These are phyloP conservation scores for Papilio demoleus DNA, from an alignment of 2,888 invertebrate genomes.

Conservation along the genomic window DNA sequence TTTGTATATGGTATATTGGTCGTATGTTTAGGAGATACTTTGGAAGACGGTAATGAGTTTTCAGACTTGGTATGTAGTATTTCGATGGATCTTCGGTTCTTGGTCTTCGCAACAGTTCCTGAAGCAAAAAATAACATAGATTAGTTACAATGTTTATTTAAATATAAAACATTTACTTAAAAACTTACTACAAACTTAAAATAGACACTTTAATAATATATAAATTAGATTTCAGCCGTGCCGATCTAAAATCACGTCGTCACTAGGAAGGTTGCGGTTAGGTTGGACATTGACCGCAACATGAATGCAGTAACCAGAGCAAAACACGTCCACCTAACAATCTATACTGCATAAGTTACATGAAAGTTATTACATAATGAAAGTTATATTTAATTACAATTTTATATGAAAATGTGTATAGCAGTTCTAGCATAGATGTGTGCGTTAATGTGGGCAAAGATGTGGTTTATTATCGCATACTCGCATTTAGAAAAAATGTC, in stretches of 20 bases:
- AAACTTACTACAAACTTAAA: background rate
- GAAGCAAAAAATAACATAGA: slow-evolving; percentile 62
- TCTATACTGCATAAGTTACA: background rate
- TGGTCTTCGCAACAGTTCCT: slow-evolving; percentile 71
- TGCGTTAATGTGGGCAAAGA: too few relatives aligned
- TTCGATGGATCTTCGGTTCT: slow-evolving; percentile 71
- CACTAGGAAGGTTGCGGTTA: slow-evolving; percentile 57
- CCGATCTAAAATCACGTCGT: slow-evolving; percentile 55
- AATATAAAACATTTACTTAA: background rate
- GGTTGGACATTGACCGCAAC: slow-evolving; percentile 53
- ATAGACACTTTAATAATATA: slow-evolving; percentile 16
- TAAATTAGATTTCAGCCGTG: slow-evolving; percentile 41
- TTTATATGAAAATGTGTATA: too few relatives aligned
- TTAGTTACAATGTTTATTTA: slow-evolving; percentile 32
- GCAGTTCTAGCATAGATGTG: too few relatives aligned
- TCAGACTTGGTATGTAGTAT: slow-evolving; percentile 75
- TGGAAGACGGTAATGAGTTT: slow-evolving; percentile 78
- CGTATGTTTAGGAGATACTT: slow-evolving; percentile 73
- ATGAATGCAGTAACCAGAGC: slow-evolving; percentile 35
- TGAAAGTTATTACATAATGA: background rate
- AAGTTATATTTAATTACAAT: background rate
- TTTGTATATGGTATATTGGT: slow-evolving; percentile 70
- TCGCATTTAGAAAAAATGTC: background rate
- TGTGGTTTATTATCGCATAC: background rate
- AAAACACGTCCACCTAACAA: slow-evolving; percentile 33